Percentiles rank a stretch among this genome's conserved stretches.
Evolutionary conservation across 1,140 invertebrate species (phyloP).

Genomic region (Lordiphosa mommai): DNA sequence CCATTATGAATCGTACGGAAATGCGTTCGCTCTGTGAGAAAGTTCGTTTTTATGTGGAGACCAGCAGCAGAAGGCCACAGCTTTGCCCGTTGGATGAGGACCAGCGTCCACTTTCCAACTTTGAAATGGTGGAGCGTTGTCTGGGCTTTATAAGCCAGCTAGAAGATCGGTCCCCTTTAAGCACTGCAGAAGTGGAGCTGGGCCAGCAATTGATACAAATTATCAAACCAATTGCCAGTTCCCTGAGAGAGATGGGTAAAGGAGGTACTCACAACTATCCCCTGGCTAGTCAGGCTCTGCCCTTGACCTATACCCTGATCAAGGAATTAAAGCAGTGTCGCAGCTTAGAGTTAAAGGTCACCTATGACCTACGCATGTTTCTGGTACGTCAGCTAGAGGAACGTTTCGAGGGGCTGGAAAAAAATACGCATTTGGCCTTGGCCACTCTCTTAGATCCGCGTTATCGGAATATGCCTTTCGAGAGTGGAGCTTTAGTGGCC

Average conservation of each 20-base stretch:
- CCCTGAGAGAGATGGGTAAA: conserved; percentile 23
- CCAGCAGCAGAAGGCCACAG: background rate
- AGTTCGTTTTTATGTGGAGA: conserved; percentile 7
- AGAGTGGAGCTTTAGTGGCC: conserved; percentile 15
- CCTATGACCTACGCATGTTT: conserved; percentile 34
- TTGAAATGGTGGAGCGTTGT: conserved; percentile 24
- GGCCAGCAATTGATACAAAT: conserved; percentile 15
- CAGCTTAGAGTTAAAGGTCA: conserved; percentile 6
- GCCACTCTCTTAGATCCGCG: conserved; percentile 36
- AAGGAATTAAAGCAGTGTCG: conserved; percentile 29
- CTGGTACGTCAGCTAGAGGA: conserved; percentile 21
- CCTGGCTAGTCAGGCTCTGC: conserved; percentile 30
- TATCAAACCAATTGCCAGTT: conserved; percentile 22
- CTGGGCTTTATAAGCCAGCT: background rate
- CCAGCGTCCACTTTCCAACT: conserved; percentile 11
- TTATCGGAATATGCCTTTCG: conserved; percentile 40
- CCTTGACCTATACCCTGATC: conserved; percentile 30
- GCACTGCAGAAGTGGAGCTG: background rate
- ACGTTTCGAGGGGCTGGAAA: conserved; percentile 27
- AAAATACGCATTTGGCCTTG: conserved; percentile 22
- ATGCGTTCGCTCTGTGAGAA: conserved; percentile 15
- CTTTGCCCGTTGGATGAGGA: background rate
- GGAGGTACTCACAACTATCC: background rate
- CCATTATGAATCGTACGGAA: conserved; percentile 13
- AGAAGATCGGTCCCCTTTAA: background rate